Base-by-base conservation (phyloP, 2,888 invertebrate species). In the Quadroppia sp. region DNA sequence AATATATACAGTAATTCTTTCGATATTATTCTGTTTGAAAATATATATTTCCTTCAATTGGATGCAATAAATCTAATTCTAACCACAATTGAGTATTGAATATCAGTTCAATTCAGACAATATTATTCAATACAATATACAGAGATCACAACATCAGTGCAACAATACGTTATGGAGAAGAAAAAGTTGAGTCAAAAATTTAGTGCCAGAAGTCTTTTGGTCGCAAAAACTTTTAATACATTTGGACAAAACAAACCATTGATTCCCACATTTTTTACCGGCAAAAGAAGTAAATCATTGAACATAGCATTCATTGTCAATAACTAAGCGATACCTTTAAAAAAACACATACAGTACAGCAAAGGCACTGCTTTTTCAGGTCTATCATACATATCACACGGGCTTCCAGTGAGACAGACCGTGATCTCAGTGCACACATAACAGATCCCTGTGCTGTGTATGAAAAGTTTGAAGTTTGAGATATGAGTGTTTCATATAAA, bases 261-360 rank as follows among this genome's bases (percentile, higher is more conserved):
- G 25, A 25, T 59, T 59, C 56, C 56, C 56, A 59, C 56, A 59
- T 59, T 59, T 59, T 59, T 59, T 59, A 59, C 25, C 56, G 25
- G 56, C 56, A 59, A 59, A 25, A 59, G 56, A 6, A 59, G 56
- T 59, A 59, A 59, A 59, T 59, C 56, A 59, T 59, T 59, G 56
- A 59, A 59, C 56, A 59, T 28, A 59, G 25, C 56, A 25, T n/a
- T n/a, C n/a, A 59, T 23, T 59, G 56, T 59, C 56, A 59, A 59
- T 59, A 59, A n/a, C 25, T 59, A 59, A 25, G 56, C 28, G 7
- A 25, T 59, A 59, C 56, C 56, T 59, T 59, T 9, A 59, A 59
- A 59, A 25, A 59, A 15, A 59, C 4, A 59, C 15, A 9, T 59
- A 25, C 4, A n/a, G 11, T 50, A 17, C 4, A 7, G 7, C 15